Base-by-base conservation (phyloP, 2,797 vertebrate species). In the Karalla daura region DNA sequence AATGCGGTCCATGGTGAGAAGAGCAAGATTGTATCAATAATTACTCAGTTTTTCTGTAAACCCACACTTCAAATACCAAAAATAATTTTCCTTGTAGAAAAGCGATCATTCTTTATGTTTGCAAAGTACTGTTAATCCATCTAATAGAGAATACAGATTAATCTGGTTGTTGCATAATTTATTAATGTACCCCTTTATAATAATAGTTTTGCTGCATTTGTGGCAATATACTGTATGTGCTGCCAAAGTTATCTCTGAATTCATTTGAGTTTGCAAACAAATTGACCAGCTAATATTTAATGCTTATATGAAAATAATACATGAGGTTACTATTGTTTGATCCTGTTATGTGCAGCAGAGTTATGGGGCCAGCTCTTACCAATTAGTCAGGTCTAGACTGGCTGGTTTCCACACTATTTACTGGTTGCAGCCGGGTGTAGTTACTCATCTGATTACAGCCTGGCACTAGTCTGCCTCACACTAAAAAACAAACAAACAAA, bases 21-120 rank as follows among this genome's bases (percentile, higher is more conserved):
- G 20, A 32, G 25, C n/a, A 41, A 53, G 11, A 69, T 32, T 21
- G 32, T 50, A 45, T 40, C 15, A 40, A 2, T 54, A 50, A 64
- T 44, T 59, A 63, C 8, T 54, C 25, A 17, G 10, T 46, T 54
- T n/a, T 55, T 39, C 18, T 52, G 45, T 18, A 36, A 61, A 32
- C 43, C 51, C 44, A 13, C 23, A 37, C 47, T 30, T 52, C 15
- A 36, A 20, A 43, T 18, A 15, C 18, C 1, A 9, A 8, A 17
- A 4, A 8, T 17, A 13, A 5, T 47, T 27, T 17, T 23, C 32
- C 24, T n/a, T 14, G 15, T 7, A 36, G 17, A 4, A 1, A 41
- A 17, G 11, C 0, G 3, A 10, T 6, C 24, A 5, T 4, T 13
- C 10, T 41, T 40, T 28, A 25, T 30, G 2, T 40, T 40, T 17